Conservation (phyloP, 2,888 invertebrate species). For the Blera fallax region DNA sequence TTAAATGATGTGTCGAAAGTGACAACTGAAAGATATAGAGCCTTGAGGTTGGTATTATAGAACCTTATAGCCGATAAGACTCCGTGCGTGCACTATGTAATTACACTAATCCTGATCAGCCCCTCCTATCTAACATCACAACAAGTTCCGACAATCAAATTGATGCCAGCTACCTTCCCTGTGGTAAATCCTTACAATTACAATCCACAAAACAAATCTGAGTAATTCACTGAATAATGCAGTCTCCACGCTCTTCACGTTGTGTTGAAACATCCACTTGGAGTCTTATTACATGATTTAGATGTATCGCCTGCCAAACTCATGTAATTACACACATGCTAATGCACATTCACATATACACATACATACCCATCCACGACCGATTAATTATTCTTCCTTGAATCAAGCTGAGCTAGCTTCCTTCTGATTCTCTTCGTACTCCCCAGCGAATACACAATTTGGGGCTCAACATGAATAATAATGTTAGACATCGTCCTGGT, state of each 20-base stretch:
- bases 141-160: background rate
- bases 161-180: background rate
- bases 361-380: conserved; percentile 5
- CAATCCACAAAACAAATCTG: background rate
- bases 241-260: background rate
- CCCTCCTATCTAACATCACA: background rate
- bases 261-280: conserved; percentile 32
- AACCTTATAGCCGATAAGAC: no score
- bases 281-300: conserved; percentile 42
- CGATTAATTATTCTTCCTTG: conserved; percentile 60
- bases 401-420: conserved; percentile 9
- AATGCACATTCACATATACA: background rate
- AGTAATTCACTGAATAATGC: conserved; percentile 38
- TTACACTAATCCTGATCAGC: no score
- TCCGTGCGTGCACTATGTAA: no score
- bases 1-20: no score
- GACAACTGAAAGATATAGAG: no score
- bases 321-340: conserved; percentile 12
- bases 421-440: background rate
- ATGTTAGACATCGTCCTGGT: conserved; percentile 44
- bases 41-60: no score
- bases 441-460: conserved; percentile 23
- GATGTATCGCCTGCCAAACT: conserved; percentile 31
- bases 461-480: conserved; percentile 54
- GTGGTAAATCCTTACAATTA: background rate